Evolutionary conservation across 1,140 invertebrate species (phyloP), one percentile per base, ranked within the genome.

Genomic region (Popillia japonica): DNA sequence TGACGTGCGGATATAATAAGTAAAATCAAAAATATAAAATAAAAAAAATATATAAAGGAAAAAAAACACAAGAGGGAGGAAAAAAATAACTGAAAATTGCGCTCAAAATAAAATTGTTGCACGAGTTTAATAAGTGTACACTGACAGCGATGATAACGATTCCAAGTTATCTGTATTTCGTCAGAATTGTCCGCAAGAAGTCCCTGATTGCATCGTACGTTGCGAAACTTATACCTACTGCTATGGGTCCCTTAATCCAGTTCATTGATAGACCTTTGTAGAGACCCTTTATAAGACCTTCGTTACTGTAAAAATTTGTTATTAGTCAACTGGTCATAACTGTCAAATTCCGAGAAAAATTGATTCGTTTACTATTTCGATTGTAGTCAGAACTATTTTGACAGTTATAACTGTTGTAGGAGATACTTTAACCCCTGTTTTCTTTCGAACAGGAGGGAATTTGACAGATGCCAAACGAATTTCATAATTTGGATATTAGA

Each of bases 191-290:
- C 27, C 88, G 83, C 79, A 95, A 86, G 74, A 88, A 87, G 75
- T 92, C 89, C 80, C 92, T 92, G 34, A 95, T 92, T 22, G 92
- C 87, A 87, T 99, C 98, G 87, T 99, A 99, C 0, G 96, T 97
- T 3, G 96, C 94, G 89, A 99, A 99, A 86, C 96, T 98, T 79
- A 99, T 97, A 55, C 98, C 98, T n/a, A 98, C 97, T 2, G 98
- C 96, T 64, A 99, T 96, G 0, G 98, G 98, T 6, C 98, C 98
- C 88, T 99, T 99, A 2, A 99, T 93, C 96, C 97, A 99, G 89
- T 99, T 99, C 96, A 99, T 98, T 81, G 95, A 98, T 0, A 99
- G 90, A 0, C 98, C 98, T 89, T 99, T 99, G 89, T 96, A 99
- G 83, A 99, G 94, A 0, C 98, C 98, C 79, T 92, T 90, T 85